These are phyloP conservation scores for Andrena fulva DNA, from an alignment of 2,888 invertebrate species.

Conservation along the genomic window DNA sequence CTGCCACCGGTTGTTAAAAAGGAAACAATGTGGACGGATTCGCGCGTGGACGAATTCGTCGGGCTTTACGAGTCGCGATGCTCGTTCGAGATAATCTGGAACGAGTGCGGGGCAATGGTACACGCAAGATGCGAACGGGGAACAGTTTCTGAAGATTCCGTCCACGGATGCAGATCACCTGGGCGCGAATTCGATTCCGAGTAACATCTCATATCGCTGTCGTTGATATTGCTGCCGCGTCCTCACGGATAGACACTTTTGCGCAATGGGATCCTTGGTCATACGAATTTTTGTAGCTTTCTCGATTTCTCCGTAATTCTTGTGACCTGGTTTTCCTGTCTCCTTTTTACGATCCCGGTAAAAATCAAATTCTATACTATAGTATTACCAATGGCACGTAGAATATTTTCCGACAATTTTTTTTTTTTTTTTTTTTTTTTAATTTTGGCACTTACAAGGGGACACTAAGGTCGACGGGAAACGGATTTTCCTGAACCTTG, in stretches of 20 bases:
- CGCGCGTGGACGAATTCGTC: no score
- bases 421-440: no score
- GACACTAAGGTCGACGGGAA: no score
- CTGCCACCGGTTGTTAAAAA: no score
- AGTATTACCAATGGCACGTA: no score
- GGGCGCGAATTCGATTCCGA: constrained; percentile 56
- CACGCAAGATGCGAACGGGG: neutral
- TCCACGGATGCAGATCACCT: constrained; percentile 34
- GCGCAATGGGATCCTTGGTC: constrained; percentile 66
- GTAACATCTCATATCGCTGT: constrained; percentile 66
- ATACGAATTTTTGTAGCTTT: constrained; percentile 69
- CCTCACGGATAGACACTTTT: constrained; percentile 64
- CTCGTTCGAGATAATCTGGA: neutral
- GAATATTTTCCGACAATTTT: no score
- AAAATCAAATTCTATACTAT: constrained; percentile 15
- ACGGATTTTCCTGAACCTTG: no score
- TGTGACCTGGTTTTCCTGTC: constrained; percentile 42
- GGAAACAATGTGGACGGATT: no score
- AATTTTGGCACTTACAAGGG: no score
- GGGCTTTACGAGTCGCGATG: neutral
- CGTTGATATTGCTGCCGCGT: constrained; percentile 67
- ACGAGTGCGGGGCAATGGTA: neutral
- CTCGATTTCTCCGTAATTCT: constrained; percentile 51
- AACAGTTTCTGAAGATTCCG: neutral
- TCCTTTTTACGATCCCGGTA: constrained; percentile 61